These are phyloP conservation scores for Diploptera punctata DNA, from an alignment of 2,888 invertebrate species.

Conservation along the genomic window DNA sequence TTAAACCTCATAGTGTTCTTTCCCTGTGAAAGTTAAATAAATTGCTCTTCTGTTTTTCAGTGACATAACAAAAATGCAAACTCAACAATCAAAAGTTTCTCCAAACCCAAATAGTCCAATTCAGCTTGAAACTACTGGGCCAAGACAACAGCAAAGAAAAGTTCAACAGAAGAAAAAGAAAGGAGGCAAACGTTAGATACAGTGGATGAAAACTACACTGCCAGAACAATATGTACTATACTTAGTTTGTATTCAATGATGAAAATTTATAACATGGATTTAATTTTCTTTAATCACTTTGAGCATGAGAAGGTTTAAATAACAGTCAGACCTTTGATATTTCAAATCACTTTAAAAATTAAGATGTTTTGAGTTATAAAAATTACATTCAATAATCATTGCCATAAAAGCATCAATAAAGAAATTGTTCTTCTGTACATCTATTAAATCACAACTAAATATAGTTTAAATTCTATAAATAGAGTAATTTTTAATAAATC, in stretches of 20 bases:
- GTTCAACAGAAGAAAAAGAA: slow-evolving; percentile 77
- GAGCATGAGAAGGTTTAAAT: background rate
- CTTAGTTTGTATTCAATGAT: background rate
- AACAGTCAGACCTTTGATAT: no score
- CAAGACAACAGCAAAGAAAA: slow-evolving; percentile 74
- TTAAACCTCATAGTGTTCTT: no score
- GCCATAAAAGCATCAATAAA: no score
- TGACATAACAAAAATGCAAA: slow-evolving; percentile 68
- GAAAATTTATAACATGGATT: background rate
- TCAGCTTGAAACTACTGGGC: slow-evolving; percentile 62
- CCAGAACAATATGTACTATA: no score
- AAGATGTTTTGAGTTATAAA: no score
- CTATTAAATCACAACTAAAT: no score
- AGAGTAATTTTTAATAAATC: no score
- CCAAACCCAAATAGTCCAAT: slow-evolving; percentile 64
- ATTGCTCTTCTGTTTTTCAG: slow-evolving; percentile 57
- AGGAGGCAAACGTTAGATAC: slow-evolving; percentile 58
- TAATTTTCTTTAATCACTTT: background rate
- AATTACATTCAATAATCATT: no score
- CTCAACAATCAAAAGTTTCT: slow-evolving; percentile 52
- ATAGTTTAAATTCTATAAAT: no score
- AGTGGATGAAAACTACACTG: background rate
- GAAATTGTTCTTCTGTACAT: no score
- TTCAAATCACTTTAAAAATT: no score
- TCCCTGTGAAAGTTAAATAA: no score